Conservation (phyloP, 2,797 vertebrate species). For the Acridotheres tristis region DNA sequence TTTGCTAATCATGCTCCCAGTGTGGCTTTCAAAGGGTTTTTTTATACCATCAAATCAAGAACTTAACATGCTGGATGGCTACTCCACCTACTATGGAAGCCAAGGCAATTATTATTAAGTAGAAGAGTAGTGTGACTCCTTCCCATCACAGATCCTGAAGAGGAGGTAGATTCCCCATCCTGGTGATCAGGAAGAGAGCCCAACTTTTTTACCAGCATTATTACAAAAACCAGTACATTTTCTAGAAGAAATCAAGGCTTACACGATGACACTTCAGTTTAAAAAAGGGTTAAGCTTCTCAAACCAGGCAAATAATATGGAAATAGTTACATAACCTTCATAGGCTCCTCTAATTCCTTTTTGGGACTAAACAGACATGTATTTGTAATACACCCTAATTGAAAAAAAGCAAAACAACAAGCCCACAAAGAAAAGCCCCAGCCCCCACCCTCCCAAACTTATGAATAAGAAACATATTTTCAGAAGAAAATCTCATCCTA, state of each 20-base stretch:
- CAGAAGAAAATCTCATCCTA: neutral
- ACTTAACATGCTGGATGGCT: neutral
- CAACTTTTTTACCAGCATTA: neutral
- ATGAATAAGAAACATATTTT: conserved; percentile 15
- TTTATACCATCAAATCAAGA: neutral
- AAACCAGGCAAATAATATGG: neutral
- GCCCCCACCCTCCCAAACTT: neutral
- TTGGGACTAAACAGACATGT: neutral
- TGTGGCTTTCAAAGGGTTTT: neutral
- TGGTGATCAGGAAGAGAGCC: neutral
- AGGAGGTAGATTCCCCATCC: neutral
- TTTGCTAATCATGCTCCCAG: neutral
- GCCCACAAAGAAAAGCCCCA: neutral
- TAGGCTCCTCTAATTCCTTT: conserved; percentile 10
- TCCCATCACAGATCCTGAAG: neutral
- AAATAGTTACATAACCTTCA: conserved; percentile 22
- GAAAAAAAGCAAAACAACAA: neutral
- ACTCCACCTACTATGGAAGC: neutral
- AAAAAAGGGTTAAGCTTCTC: neutral
- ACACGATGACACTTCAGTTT: neutral
- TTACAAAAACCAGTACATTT: neutral
- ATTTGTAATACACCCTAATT: neutral
- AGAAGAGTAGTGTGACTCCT: neutral
- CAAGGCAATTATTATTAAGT: neutral
- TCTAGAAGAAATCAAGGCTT: neutral